These are phyloP conservation scores for Drosophila arizonae DNA, from an alignment of 1,140 invertebrate species.

Conservation along the genomic window DNA sequence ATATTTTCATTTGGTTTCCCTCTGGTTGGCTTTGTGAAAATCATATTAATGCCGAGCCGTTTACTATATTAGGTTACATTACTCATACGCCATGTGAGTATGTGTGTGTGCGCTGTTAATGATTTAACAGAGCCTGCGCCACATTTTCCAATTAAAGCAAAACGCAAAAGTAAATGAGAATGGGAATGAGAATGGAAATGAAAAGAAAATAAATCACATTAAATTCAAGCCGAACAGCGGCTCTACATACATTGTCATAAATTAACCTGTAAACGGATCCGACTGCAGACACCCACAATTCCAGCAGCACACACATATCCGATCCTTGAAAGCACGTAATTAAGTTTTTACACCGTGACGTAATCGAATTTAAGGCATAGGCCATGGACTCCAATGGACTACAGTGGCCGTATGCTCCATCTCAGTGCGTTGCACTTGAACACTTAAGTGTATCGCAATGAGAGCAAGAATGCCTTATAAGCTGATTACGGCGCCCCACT, in stretches of 20 bases:
- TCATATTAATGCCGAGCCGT: not conserved
- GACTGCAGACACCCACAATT: conserved; percentile 30
- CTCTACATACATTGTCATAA: conserved; percentile 58
- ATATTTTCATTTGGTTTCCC: too few relatives aligned
- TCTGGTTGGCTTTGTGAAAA: too few relatives aligned
- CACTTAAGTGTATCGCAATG: conserved; percentile 17
- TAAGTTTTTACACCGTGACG: conserved; percentile 59
- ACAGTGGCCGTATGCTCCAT: conserved; percentile 7
- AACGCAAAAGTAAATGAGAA: conserved; percentile 13
- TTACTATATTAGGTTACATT: not conserved
- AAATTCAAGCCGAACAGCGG: conserved; percentile 43
- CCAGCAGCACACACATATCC: conserved; percentile 3
- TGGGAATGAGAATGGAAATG: conserved; percentile 37
- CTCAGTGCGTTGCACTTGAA: conserved; percentile 27
- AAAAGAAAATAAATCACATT: conserved; percentile 69
- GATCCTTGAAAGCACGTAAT: conserved; percentile 56
- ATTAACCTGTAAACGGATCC: conserved; percentile 69
- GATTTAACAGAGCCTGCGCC: conserved; percentile 12
- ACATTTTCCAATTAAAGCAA: conserved; percentile 35
- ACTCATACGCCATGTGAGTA: conserved; percentile 8
- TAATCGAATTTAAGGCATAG: conserved; percentile 66
- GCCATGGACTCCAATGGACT: conserved; percentile 10
- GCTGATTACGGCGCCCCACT: conserved; percentile 43
- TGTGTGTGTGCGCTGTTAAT: conserved; percentile 12
- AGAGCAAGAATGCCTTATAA: conserved; percentile 23